Base-by-base conservation (phyloP, 1,140 invertebrate genomes). In the Lepidostoma basale region DNA sequence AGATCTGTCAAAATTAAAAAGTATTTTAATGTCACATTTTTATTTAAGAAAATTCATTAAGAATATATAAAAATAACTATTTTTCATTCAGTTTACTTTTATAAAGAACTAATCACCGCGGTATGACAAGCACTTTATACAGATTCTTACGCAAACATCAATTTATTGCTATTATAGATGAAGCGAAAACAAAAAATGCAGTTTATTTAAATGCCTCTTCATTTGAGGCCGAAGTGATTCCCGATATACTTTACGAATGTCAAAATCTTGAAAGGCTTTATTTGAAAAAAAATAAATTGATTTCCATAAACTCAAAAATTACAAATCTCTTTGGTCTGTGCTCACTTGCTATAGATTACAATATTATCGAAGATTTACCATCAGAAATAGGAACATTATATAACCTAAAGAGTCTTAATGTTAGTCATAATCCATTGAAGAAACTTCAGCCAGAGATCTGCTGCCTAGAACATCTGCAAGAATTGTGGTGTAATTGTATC, bases 281-380 rank as follows among this genome's bases (percentile, higher is more conserved):
- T 40, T 59, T 59, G 33, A 14, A 59, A 16, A 59, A 59, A n/a
- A 59, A 59, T n/a, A 59, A 59, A 59, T 39, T 59, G n/a, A n/a
- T 10, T 1, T 4, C 0, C 23, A 25, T 59, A 14, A 20, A 36
- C 14, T 3, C 18, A 12, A 39, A 40, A 40, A 59, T 59, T 39
- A 10, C 18, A 1, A 8, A 36, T 2, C 23, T 59, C 3, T 8
- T 22, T 23, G 9, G 12, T 2, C 40, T 59, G 36, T 39, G 4
- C 9, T 25, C 16, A n/a, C 30, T 59, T 9, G 30, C 54, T 23
- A 20, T 59, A 18, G 54, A 59, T 40, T 59, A 59, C 18, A 59
- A 59, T 23, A n/a, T 39, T 6, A 23, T 59, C 1, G 22, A 59
- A 23, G 9, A 18, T 6, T 20, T 59, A 14, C 54, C 54, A 4